phyloP scores from a whole-genome alignment of 2,797 vertebrate genomes.

The Crax fasciolata region DNA sequence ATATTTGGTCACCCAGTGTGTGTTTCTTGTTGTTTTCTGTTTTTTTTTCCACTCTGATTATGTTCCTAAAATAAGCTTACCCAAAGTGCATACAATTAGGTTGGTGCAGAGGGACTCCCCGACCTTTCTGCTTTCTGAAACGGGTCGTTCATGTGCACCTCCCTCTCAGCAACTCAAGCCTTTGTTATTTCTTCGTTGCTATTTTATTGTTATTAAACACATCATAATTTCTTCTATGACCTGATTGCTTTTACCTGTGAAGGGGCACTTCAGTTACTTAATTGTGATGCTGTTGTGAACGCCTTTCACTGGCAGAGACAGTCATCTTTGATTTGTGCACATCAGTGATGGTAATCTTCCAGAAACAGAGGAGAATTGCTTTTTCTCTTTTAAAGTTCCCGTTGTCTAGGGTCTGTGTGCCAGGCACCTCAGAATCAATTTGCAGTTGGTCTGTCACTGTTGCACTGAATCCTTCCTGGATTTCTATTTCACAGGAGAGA shows the following conservation, averaged over 20 bases:
- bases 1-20: not conserved
- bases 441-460: not conserved
- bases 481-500: not conserved
- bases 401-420: not conserved
- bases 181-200: not conserved
- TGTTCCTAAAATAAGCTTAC: not conserved
- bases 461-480: not conserved
- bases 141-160: not conserved
- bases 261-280: not conserved
- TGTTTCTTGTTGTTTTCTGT: not conserved
- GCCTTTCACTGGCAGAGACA: not conserved
- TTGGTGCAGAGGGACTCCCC: not conserved
- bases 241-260: not conserved
- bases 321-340: not conserved
- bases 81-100: not conserved
- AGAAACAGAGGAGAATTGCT: not conserved
- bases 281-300: not conserved
- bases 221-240: not conserved
- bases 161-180: not conserved
- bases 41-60: not conserved
- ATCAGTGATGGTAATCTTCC: not conserved
- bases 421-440: not conserved
- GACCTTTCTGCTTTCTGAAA: not conserved
- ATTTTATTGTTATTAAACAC: not conserved
- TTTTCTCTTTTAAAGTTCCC: not conserved